Base-by-base conservation (phyloP, 2,888 invertebrate genomes). In the Cataglyphis albicans region DNA sequence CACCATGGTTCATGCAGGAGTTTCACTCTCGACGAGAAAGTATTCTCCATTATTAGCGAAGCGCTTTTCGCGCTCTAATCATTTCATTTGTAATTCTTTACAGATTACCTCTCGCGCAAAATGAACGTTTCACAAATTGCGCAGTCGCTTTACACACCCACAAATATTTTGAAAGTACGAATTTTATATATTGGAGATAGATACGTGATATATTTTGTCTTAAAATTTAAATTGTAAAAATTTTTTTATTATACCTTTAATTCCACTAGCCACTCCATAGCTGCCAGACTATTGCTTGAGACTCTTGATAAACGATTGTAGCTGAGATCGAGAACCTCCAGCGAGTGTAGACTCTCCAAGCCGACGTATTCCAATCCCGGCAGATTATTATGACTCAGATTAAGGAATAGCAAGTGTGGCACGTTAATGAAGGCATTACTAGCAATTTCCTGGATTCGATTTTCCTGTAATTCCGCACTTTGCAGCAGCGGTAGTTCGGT, bases 231-330 rank as follows among this genome's bases (percentile, higher is more conserved):
- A n/a, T 18, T 9, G 4, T 78, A 12, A 41, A 41, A 10, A 80
- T 25, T 44, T 59, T 61, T 25, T 55, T 65, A 38, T 67, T 35
- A 86, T 91, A 96, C 96, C 95, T 97, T 97, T 6, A 98, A 94
- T 93, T 98, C 98, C 0, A 98, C 97, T 76, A 98, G 95, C 97
- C 98, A 98, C 93, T 98, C 98, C 96, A 98, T 96, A 76, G 96
- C 96, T 85, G 97, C 96, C 89, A 97, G 96, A 86, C 96, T 96
- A n/a, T 96, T 96, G 82, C 95, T 95, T 44, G 95, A 95, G 55
- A 98, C 96, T 90, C 96, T 96, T 32, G 96, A 95, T 35, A 98
- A 95, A 84, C 96, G 96, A 93, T 98, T 98, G 89, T 97, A 96
- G 92, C 98, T 98, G 83, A 98, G 94, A 93, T 98, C 98, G 68